Evolutionary conservation across 2,888 invertebrate genomes (phyloP).

Genomic region (Exocentrus adspersus): DNA sequence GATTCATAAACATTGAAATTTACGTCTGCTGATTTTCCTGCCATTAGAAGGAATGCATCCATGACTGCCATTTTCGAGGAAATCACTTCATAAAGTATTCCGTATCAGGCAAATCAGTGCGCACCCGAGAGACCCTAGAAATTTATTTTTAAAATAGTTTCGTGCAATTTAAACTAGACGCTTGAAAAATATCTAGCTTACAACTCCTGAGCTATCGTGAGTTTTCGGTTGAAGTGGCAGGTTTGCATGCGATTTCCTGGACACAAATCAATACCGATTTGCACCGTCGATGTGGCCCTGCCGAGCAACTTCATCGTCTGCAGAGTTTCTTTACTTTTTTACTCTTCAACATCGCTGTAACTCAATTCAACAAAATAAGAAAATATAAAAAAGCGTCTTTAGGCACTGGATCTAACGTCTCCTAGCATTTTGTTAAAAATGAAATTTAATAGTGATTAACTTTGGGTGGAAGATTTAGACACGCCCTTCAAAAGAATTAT

Average conservation of each 20-base stretch:
- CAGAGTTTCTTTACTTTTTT: constrained; percentile 17
- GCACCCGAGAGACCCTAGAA: neutral
- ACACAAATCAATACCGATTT: constrained; percentile 40
- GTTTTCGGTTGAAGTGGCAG: constrained; percentile 36
- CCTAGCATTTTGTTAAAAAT: too few species aligned
- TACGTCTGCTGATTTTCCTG: neutral
- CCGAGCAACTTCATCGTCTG: constrained; percentile 22
- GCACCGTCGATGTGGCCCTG: constrained; percentile 27
- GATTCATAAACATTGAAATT: too few species aligned
- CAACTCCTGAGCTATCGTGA: constrained; percentile 27
- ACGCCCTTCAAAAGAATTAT: too few species aligned
- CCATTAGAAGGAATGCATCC: neutral
- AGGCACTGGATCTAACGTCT: too few species aligned
- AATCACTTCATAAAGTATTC: neutral
- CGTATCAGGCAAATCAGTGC: neutral
- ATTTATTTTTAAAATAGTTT: constrained; percentile 9
- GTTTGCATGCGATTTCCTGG: constrained; percentile 39
- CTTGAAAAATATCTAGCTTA: constrained; percentile 21
- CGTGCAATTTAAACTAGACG: constrained; percentile 10
- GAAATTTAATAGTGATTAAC: too few species aligned
- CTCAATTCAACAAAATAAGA: too few species aligned
- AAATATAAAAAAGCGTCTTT: too few species aligned
- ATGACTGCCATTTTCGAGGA: neutral
- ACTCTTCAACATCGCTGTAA: too few species aligned
- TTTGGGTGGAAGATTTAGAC: too few species aligned